A percentile compares a stretch with the other conserved stretches of the same genome.
Conservation (phyloP, 2,888 invertebrate species). For the Himalopsyche tibetana region DNA sequence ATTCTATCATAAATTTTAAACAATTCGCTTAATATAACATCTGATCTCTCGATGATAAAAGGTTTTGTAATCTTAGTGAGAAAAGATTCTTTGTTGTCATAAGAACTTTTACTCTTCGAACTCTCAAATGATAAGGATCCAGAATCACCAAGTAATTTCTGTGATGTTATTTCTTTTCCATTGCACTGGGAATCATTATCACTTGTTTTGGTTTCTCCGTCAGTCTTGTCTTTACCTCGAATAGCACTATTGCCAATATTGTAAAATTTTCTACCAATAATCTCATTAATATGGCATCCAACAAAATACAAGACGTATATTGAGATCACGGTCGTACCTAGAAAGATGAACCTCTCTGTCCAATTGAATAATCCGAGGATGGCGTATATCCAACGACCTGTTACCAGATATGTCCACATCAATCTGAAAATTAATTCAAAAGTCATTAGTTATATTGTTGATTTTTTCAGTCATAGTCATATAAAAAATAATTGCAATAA, state of each 20-base stretch:
- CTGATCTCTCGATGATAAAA: not conserved
- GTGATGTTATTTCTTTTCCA: no score
- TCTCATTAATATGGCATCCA: slow-evolving; percentile 51
- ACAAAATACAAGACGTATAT: slow-evolving; percentile 53
- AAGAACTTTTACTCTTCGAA: not conserved
- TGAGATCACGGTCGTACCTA: not conserved
- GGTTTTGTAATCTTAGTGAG: not conserved
- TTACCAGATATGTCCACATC: slow-evolving; percentile 68
- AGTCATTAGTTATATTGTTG: no score
- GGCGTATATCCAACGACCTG: slow-evolving; percentile 70
- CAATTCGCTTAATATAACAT: not conserved
- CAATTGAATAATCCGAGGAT: slow-evolving; percentile 68
- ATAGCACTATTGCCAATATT: not conserved
- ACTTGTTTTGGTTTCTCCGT: not conserved
- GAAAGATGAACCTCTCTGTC: slow-evolving; percentile 66
- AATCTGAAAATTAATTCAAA: slow-evolving; percentile 62
- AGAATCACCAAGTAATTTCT: no score
- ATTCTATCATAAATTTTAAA: not conserved
- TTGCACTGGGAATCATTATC: not conserved
- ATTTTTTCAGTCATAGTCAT: no score
- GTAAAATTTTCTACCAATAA: not conserved
- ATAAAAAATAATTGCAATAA: no score
- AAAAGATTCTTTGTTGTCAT: not conserved
- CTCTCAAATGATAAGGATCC: no score
- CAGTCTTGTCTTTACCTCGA: not conserved